phyloP scores from a whole-genome alignment of 2,113 vertebrate genomes.

The Cynocephalus volans region DNA sequence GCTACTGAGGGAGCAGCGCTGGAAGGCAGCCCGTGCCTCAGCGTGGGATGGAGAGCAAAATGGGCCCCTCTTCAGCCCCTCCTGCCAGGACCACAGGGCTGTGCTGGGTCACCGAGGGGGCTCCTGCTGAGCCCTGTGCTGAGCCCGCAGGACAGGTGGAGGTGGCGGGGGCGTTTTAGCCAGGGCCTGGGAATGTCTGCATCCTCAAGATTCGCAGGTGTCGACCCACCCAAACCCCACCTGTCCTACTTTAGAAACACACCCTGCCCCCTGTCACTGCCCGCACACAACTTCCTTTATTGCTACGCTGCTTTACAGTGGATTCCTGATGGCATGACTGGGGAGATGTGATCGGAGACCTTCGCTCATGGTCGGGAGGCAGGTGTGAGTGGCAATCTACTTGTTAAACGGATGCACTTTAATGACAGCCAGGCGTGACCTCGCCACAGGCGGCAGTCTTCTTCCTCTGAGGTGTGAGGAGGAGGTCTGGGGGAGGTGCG shows the following conservation, averaged over 20 bases:
- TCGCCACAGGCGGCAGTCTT: no score
- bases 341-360: neutral
- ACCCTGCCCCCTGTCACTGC: neutral
- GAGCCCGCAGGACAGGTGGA: rapidly evolving
- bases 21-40: neutral
- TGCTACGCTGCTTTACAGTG: no score
- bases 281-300: neutral
- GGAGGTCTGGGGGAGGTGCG: neutral
- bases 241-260: neutral
- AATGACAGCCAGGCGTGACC: neutral
- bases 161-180: no score
- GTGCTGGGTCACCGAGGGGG: no score
- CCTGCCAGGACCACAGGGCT: no score
- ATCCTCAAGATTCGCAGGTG: no score
- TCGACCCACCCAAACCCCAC: neutral
- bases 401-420: neutral
- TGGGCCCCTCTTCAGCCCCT: no score
- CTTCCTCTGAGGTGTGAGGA: neutral
- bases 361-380: neutral
- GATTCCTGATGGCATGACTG: neutral
- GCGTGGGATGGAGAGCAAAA: neutral
- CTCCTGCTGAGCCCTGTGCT: rapidly evolving
- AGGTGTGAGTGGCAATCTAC: rapidly evolving
- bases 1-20: neutral
- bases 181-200: neutral